These are phyloP conservation scores for Drosophila quinaria DNA, from an alignment of 2,888 invertebrate species.

Conservation along the genomic window DNA sequence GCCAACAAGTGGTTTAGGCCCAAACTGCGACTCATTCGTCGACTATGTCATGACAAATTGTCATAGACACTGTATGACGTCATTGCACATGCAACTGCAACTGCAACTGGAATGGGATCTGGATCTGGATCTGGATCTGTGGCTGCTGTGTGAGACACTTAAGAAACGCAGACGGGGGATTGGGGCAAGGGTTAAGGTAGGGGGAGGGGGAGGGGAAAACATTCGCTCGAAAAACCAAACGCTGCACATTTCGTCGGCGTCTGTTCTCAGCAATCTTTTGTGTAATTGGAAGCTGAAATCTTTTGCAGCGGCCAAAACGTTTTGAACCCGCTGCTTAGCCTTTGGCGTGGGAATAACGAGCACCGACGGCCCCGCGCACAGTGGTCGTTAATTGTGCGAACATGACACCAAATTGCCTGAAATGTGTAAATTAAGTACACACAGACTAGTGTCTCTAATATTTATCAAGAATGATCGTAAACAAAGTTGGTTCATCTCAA, in stretches of 20 bases:
- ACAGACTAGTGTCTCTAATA: not conserved
- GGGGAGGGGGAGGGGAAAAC: not conserved
- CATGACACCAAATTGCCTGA: not conserved
- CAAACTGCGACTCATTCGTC: slow-evolving; percentile 4
- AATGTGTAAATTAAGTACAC: not conserved
- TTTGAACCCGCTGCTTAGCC: slow-evolving; percentile 74
- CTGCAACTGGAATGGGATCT: slow-evolving; percentile 30
- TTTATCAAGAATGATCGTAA: too few relatives aligned
- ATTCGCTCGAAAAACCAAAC: slow-evolving; percentile 65
- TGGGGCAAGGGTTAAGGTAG: not conserved
- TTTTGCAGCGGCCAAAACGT: slow-evolving; percentile 66
- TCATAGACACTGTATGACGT: slow-evolving; percentile 56
- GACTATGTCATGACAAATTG: slow-evolving; percentile 43
- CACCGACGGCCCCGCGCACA: slow-evolving; percentile 40
- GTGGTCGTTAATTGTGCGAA: slow-evolving; percentile 5
- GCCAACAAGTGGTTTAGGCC: slow-evolving; percentile 47
- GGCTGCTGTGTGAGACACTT: not conserved
- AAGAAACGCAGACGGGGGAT: not conserved
- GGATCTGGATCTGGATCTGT: too few relatives aligned
- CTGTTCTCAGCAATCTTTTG: slow-evolving; percentile 76
- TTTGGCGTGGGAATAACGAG: slow-evolving; percentile 71
- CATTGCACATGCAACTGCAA: slow-evolving; percentile 27
- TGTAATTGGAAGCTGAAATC: slow-evolving; percentile 73
- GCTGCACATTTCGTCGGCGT: slow-evolving; percentile 68
- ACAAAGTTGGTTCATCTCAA: too few relatives aligned